Evolutionary conservation across 2,113 vertebrate species (phyloP).

Genomic region (Carassius gibelio): DNA sequence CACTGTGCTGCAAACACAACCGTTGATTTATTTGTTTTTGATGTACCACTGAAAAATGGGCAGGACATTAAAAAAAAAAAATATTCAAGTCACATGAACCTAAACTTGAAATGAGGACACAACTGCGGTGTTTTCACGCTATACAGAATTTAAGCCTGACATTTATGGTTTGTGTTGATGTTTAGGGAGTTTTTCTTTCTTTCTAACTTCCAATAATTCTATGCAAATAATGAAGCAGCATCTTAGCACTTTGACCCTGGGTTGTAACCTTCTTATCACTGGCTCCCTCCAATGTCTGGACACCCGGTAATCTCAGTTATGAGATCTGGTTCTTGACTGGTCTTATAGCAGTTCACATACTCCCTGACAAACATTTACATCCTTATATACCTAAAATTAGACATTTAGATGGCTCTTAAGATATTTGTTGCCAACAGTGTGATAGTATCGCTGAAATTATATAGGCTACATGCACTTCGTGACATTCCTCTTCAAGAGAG

Average conservation of each 20-base stretch:
- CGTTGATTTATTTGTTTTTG: conserved; percentile 9
- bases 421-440: not conserved
- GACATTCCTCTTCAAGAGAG: not conserved
- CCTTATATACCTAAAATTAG: not conserved
- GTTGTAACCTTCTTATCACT: not conserved
- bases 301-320: not conserved
- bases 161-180: not conserved
- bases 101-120: not conserved
- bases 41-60: not conserved
- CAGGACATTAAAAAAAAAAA: not conserved
- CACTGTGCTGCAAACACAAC: not conserved
- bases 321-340: not conserved
- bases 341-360: not conserved
- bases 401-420: not conserved
- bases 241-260: too few relatives aligned
- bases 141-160: not conserved
- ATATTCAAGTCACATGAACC: not conserved
- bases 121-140: not conserved
- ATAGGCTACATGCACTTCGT: not conserved
- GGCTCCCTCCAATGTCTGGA: not conserved
- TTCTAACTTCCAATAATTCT: not conserved
- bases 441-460: not conserved
- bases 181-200: not conserved
- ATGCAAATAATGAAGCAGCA: not conserved
- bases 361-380: not conserved